A percentile compares a stretch with the other conserved stretches of the same genome.
These are phyloP conservation scores for Grapholita molesta DNA, from an alignment of 1,140 invertebrate species.

Conservation along the genomic window DNA sequence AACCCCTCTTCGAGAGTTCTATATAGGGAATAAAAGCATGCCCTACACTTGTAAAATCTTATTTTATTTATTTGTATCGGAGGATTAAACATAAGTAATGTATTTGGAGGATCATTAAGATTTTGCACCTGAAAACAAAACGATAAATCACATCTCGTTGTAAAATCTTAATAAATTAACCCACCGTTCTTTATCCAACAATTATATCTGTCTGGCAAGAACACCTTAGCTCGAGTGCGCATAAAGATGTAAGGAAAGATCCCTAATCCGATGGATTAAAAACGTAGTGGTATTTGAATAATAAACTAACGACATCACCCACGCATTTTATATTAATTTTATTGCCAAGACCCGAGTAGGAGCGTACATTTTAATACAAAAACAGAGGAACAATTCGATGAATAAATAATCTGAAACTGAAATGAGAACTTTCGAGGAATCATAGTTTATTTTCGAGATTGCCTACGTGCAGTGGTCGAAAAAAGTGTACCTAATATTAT, in stretches of 20 bases:
- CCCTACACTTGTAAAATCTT: not conserved
- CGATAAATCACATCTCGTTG: conserved; percentile 41
- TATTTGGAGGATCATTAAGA: too few species aligned
- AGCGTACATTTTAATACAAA: too few species aligned
- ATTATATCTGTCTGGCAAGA: conserved; percentile 58
- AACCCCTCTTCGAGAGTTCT: conserved; percentile 3
- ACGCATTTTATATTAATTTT: not conserved
- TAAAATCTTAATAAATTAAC: conserved; percentile 66
- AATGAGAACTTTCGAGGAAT: conserved; percentile 32
- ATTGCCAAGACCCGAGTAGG: not conserved
- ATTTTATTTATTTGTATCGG: too few species aligned
- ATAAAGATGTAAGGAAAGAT: conserved; percentile 3
- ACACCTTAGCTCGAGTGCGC: conserved; percentile 29
- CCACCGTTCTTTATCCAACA: conserved; percentile 42
- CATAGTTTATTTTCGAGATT: conserved; percentile 73
- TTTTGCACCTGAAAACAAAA: conserved; percentile 4
- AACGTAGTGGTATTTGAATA: not conserved
- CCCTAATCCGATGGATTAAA: not conserved
- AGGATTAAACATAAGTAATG: too few species aligned
- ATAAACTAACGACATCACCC: not conserved
- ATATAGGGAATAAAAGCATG: not conserved
- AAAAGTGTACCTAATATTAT: conserved; percentile 72
- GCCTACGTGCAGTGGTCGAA: conserved; percentile 55
- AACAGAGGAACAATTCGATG: not conserved
- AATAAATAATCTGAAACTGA: conserved; percentile 9